Evolutionary conservation across 2,888 invertebrate genomes (phyloP), one percentile per base, ranked within the genome.

Genomic region (Pimpla rufipes): DNA sequence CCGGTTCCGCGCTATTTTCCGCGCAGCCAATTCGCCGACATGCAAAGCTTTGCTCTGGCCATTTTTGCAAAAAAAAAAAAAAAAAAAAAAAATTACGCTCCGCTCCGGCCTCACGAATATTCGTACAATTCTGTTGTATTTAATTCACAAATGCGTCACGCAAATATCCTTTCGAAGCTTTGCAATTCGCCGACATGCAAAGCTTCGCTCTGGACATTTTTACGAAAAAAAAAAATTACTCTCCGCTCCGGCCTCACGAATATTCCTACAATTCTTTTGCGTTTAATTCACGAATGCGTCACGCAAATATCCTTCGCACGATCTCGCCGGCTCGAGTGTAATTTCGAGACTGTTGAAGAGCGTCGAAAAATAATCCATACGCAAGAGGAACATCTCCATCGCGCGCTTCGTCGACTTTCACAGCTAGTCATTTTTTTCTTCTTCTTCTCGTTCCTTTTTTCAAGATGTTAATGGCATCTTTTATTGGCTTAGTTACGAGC

Each of bases 401-500:
- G 16, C 42, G 6, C 37, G 23, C 13, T 66, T 66, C 66, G 42
- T 45, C 66, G 16, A 45, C 66, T 66, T 66, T 66, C 66, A 66
- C 66, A n/a, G 23, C 10, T n/a, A 23, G 29, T 5, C 29, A 5
- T 29, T 5, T 66, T 66, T 23, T 23, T 42, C 23, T 64, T 10
- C 18, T n/a, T 62, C 37, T 55, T 2, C 13, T 45, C 11, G 2
- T 11, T 10, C 1, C 4, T 45, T n/a, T 67, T 70, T 45, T 62
- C 42, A 47, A 52, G n/a, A 37, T 67, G 55, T 50, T 67, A 71
- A 73, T 59, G 55, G 66, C 50, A 57, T 71, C 59, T 67, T 74
- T 73, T 74, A 79, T 79, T 67, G 79, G 47, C 73, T 59, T 42
- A 55, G 55, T 66, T 55, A 5, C n/a, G 40, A 67, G 66, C 57